phyloP scores from a whole-genome alignment of 2,113 vertebrate genomes.

The Pseudolaguvia tuberculata region DNA sequence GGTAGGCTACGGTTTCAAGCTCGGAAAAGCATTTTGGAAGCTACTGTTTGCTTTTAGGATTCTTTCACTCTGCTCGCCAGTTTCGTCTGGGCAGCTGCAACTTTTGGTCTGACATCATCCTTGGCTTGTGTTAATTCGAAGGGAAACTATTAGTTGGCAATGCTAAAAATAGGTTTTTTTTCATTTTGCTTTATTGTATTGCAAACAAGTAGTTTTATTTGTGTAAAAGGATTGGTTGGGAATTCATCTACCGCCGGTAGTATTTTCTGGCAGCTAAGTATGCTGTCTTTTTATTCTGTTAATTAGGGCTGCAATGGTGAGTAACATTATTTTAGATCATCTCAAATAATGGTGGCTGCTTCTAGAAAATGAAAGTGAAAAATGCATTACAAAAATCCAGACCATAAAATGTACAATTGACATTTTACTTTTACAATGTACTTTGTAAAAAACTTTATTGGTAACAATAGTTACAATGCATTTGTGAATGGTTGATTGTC shows the following conservation, averaged over 20 bases:
- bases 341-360: too few relatives aligned
- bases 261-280: not conserved
- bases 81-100: conserved; percentile 2
- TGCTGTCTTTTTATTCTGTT: not conserved
- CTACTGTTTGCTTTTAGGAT: conserved; percentile 38
- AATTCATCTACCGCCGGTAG: not conserved
- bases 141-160: not conserved
- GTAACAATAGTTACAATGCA: too few relatives aligned
- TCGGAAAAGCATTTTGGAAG: conserved; percentile 29
- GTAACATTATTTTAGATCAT: too few relatives aligned
- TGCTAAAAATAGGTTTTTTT: not conserved
- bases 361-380: too few relatives aligned
- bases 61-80: conserved; percentile 2
- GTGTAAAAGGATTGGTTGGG: not conserved
- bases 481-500: too few relatives aligned
- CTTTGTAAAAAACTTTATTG: too few relatives aligned
- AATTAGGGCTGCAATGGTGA: not conserved
- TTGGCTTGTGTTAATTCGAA: not conserved
- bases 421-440: too few relatives aligned
- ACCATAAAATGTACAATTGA: too few relatives aligned
- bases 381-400: too few relatives aligned
- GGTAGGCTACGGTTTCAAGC: conserved; percentile 28
- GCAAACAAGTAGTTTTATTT: not conserved
- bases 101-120: conserved; percentile 8
- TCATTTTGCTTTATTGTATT: not conserved